These are phyloP conservation scores for Hyles vespertilio DNA, from an alignment of 1,140 invertebrate species.

Conservation along the genomic window DNA sequence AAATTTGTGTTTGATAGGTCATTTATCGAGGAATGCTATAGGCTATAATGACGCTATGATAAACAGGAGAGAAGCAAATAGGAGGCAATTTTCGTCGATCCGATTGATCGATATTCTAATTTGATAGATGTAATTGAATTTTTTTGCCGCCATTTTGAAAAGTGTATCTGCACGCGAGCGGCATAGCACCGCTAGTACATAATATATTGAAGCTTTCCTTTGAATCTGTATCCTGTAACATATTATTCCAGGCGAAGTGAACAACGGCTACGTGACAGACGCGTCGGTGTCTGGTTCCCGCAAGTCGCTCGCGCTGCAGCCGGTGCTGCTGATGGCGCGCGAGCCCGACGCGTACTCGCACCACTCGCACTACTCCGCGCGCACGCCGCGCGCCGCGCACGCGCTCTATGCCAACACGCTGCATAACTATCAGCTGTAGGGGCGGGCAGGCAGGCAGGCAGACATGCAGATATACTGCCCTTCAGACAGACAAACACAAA, in stretches of 20 bases:
- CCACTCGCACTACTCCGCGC: conserved; percentile 86
- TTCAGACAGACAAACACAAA: not conserved
- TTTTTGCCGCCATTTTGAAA: too few species aligned
- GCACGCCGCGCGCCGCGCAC: conserved; percentile 74
- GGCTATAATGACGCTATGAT: too few species aligned
- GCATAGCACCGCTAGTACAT: too few species aligned
- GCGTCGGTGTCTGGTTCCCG: conserved; percentile 88
- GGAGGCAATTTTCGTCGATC: too few species aligned
- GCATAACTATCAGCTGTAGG: conserved; percentile 80
- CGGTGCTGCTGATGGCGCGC: conserved; percentile 83
- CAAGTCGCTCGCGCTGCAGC: conserved; percentile 90
- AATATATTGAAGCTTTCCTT: too few species aligned
- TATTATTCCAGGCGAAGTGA: conserved; percentile 86
- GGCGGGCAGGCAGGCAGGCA: not conserved
- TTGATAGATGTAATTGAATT: too few species aligned
- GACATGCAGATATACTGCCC: not conserved
- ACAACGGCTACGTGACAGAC: conserved; percentile 88
- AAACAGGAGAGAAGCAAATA: too few species aligned
- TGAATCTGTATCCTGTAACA: too few species aligned
- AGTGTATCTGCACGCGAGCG: too few species aligned
- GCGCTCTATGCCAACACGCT: conserved; percentile 76
- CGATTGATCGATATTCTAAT: too few species aligned
- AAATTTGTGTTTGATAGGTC: too few species aligned
- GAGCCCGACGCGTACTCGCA: conserved; percentile 80
- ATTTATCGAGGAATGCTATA: too few species aligned